A percentile compares a stretch with the other conserved stretches of the same genome.
Evolutionary conservation across 37 sponge, comb jelly and placozoan species (phyloP).

Genomic region (Halichondria panicea): DNA sequence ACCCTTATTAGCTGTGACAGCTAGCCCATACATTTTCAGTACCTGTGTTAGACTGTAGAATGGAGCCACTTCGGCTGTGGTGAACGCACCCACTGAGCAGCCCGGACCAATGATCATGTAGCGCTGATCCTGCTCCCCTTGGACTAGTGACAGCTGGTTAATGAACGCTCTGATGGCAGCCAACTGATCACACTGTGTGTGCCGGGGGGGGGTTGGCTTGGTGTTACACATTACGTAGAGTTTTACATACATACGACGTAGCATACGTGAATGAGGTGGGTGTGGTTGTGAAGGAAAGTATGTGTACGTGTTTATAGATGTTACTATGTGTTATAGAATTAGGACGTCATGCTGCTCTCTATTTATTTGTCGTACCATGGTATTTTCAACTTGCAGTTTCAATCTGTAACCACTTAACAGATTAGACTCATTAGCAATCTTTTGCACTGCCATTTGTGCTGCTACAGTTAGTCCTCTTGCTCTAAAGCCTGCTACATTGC

Average conservation of each 20-base stretch:
- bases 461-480: conserved; percentile 53
- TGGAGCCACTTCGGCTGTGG: conserved; percentile 34
- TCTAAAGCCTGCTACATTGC: conserved; percentile 20
- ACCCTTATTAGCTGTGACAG: not conserved
- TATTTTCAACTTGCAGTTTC: conserved; percentile 26
- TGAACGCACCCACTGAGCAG: conserved; percentile 41
- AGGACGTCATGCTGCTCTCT: not conserved
- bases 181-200: conserved; percentile 31
- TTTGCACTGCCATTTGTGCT: conserved; percentile 55
- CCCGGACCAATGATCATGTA: conserved; percentile 64
- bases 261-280: not conserved
- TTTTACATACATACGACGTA: not conserved
- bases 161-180: conserved; percentile 53
- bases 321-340: not conserved
- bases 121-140: not conserved
- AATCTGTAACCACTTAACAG: conserved; percentile 38
- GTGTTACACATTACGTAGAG: not conserved
- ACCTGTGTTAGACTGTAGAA: conserved; percentile 48
- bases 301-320: not conserved
- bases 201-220: not conserved
- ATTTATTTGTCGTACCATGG: conserved; percentile 23
- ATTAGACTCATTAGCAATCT: not conserved
- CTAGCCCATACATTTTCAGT: not conserved
- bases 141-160: conserved; percentile 3
- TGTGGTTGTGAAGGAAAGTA: not conserved